Conservation (phyloP, 2,797 vertebrate species). For the Ambastaia sidthimunki region DNA sequence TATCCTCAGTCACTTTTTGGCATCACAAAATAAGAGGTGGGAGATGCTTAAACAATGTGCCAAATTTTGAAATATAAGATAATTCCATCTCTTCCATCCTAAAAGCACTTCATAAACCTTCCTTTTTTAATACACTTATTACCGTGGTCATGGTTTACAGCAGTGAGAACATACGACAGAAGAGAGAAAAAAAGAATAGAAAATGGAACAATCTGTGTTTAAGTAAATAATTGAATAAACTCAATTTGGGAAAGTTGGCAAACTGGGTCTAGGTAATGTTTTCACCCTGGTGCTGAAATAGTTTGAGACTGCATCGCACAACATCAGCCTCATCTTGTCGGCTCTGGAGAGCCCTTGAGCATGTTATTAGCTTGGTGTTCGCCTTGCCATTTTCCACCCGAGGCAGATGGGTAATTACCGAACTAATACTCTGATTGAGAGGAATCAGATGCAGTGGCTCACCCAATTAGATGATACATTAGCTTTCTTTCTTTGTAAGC, state of each 20-base stretch:
- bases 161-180: conserved; percentile 53
- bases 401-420: conserved; percentile 99
- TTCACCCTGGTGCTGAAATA: conserved; percentile 87
- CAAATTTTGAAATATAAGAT: conserved; percentile 32
- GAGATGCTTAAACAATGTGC: conserved; percentile 14
- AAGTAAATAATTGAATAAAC: conserved; percentile 90
- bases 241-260: conserved; percentile 90
- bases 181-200: conserved; percentile 67
- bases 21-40: conserved; percentile 11
- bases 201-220: conserved; percentile 85
- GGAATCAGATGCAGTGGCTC: conserved; percentile 97
- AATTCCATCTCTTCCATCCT: conserved; percentile 33
- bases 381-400: conserved; percentile 93
- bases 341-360: conserved; percentile 92
- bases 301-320: conserved; percentile 88
- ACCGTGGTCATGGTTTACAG: conserved; percentile 73
- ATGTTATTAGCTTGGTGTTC: conserved; percentile 94
- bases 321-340: conserved; percentile 87
- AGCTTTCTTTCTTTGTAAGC: conserved; percentile 95
- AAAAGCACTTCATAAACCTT: conserved; percentile 55
- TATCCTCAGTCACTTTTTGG: conserved; percentile 34
- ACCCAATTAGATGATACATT: conserved; percentile 97
- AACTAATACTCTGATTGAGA: conserved; percentile 99
- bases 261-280: conserved; percentile 82
- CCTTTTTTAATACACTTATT: conserved; percentile 71